phyloP scores from a whole-genome alignment of 2,113 vertebrate genomes.

The Stictonetta naevosa region DNA sequence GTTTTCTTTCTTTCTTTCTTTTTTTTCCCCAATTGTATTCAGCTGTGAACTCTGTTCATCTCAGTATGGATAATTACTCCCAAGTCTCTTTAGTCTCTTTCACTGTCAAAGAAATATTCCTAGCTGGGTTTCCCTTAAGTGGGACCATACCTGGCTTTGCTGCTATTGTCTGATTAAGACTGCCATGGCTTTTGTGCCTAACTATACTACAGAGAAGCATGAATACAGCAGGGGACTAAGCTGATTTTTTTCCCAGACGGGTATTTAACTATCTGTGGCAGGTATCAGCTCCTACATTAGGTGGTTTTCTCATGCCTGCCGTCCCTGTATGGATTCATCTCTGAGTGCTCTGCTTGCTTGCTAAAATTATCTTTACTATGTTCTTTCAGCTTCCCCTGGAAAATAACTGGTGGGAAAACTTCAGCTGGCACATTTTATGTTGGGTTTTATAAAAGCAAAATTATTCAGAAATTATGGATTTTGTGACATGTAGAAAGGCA shows the following conservation, averaged over 20 bases:
- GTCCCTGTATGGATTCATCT: neutral
- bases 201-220: neutral
- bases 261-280: neutral
- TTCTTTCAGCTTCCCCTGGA: neutral
- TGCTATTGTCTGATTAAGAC: constrained; percentile 4
- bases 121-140: neutral
- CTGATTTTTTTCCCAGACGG: neutral
- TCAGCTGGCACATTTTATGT: neutral
- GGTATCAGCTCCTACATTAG: neutral
- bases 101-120: neutral
- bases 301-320: neutral
- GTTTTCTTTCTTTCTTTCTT: no score
- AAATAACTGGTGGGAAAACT: neutral
- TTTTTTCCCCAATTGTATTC: neutral
- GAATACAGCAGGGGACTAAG: neutral
- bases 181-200: neutral
- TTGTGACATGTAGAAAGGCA: neutral
- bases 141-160: neutral
- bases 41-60: neutral
- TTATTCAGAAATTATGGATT: neutral
- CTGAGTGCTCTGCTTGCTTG: neutral
- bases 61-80: neutral
- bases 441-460: neutral
- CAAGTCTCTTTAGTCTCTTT: neutral
- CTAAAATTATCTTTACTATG: neutral